phyloP scores from a whole-genome alignment of 2,888 invertebrate species.

The Chloromyia formosa region DNA sequence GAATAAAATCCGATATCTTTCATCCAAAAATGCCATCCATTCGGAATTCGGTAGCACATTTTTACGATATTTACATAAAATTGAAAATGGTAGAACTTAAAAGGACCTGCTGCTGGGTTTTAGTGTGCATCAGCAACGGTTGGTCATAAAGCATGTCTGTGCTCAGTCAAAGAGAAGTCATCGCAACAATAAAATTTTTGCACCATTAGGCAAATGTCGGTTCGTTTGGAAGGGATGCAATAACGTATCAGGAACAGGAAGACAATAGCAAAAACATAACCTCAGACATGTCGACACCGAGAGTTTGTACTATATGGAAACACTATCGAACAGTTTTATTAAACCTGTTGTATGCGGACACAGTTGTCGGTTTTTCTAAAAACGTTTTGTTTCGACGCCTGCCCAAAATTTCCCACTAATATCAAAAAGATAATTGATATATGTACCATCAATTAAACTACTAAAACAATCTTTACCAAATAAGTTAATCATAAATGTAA shows the following conservation, averaged over 20 bases:
- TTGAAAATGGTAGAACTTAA: slow-evolving; percentile 29
- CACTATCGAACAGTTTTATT: no score
- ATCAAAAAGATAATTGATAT: no score
- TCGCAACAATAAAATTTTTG: slow-evolving; percentile 49
- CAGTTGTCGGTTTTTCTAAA: no score
- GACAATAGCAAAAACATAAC: slow-evolving; percentile 33
- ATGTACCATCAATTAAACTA: no score
- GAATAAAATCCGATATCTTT: slow-evolving; percentile 16
- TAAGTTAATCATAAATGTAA: no score
- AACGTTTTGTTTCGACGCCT: no score
- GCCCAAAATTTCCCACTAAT: no score
- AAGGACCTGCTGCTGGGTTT: slow-evolving; percentile 7
- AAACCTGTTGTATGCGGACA: not conserved
- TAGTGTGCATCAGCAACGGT: slow-evolving; percentile 16
- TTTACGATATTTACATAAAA: slow-evolving; percentile 47
- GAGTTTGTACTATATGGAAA: no score
- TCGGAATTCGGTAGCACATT: slow-evolving; percentile 42
- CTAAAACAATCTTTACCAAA: no score
- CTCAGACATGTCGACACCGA: slow-evolving; percentile 30
- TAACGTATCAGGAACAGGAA: slow-evolving; percentile 18
- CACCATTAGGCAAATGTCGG: slow-evolving; percentile 47
- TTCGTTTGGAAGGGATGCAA: slow-evolving; percentile 14
- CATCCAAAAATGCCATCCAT: slow-evolving; percentile 3
- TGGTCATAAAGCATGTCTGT: slow-evolving; percentile 33
- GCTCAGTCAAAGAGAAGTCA: slow-evolving; percentile 35